phyloP scores from a whole-genome alignment of 2,888 invertebrate genomes.

The Sinhomidia bicolor region DNA sequence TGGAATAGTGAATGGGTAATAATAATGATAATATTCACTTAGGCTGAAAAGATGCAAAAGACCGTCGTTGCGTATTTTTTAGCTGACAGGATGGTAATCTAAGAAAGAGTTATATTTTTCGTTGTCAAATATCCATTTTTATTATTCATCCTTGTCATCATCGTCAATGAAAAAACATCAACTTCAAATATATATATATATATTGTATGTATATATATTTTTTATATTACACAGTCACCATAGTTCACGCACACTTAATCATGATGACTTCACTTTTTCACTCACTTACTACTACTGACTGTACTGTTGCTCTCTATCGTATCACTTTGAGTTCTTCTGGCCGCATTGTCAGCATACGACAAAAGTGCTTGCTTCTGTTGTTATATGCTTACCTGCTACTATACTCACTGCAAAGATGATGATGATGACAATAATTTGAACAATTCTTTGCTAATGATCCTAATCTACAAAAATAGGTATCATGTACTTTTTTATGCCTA shows the following conservation, averaged over 20 bases:
- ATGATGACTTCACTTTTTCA: background rate
- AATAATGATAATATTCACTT: background rate
- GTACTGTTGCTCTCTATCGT: too few relatives aligned
- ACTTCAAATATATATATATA: background rate
- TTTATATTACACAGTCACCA: too few relatives aligned
- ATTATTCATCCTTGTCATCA: background rate
- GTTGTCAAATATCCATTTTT: slow-evolving; percentile 9
- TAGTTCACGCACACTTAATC: slow-evolving; percentile 5
- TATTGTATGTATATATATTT: too few relatives aligned
- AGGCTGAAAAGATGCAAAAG: too few relatives aligned
- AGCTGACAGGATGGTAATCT: too few relatives aligned
- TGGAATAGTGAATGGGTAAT: background rate
- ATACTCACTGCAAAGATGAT: background rate
- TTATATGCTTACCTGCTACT: background rate
- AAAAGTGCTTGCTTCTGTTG: background rate
- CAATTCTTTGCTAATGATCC: background rate
- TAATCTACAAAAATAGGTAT: too few relatives aligned
- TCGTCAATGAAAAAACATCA: background rate
- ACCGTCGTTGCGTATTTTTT: too few relatives aligned
- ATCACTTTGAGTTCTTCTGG: too few relatives aligned
- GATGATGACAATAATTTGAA: background rate
- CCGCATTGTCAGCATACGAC: background rate
- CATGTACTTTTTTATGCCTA: too few relatives aligned
- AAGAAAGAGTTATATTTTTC: background rate
- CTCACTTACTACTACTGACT: too few relatives aligned